Evolutionary conservation across 1,140 invertebrate species (phyloP).

Genomic region (Heterodera carotae): DNA sequence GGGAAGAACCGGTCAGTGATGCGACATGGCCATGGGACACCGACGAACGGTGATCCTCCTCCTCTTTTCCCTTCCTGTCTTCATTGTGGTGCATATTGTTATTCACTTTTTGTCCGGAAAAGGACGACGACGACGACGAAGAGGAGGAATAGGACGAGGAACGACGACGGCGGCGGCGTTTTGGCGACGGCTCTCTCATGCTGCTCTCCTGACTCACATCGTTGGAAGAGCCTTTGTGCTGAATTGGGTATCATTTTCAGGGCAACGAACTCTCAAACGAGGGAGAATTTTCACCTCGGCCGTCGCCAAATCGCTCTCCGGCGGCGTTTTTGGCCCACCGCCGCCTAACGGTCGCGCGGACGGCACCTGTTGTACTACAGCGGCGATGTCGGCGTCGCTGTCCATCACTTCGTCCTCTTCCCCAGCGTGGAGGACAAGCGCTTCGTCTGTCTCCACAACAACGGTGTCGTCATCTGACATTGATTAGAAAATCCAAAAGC

Average conservation of each 20-base stretch:
- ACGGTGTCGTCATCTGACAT: neutral
- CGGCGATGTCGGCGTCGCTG: neutral
- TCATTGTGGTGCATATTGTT: no score
- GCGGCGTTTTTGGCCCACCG: constrained; percentile 25
- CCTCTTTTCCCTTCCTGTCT: no score
- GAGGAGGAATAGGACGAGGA: neutral
- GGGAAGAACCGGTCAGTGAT: neutral
- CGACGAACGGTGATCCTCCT: neutral
- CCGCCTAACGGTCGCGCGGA: neutral
- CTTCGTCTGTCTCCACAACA: neutral
- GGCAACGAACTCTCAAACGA: no score
- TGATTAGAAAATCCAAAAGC: no score
- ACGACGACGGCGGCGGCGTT: neutral
- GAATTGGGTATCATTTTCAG: neutral
- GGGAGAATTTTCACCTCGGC: no score
- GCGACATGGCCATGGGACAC: neutral
- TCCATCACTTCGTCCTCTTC: constrained; percentile 11
- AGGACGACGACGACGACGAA: neutral
- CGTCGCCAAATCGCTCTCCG: constrained; percentile 7
- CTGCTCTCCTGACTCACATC: neutral
- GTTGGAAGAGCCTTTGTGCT: neutral
- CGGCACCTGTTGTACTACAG: neutral
- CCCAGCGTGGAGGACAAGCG: neutral
- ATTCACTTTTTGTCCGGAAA: neutral
- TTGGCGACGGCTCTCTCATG: neutral